Percentiles rank a stretch among this genome's conserved stretches.
These are phyloP conservation scores for Mesocricetus auratus DNA, from an alignment of 2,113 vertebrate genomes.

Conservation along the genomic window DNA sequence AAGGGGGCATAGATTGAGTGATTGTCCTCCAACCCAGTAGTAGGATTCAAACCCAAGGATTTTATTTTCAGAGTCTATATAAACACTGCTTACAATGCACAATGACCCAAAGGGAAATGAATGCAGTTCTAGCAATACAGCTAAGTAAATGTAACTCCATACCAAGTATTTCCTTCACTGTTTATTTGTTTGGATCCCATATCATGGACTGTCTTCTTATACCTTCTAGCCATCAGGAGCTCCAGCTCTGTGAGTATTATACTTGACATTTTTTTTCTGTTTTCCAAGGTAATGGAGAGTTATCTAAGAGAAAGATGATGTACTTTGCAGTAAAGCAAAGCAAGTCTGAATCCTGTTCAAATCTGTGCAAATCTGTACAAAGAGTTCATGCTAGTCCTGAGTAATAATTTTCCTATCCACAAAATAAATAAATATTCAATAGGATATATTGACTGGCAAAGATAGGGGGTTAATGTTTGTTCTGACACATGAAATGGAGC, in stretches of 20 bases:
- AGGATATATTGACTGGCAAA: background rate
- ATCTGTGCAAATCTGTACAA: background rate
- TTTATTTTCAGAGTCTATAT: background rate
- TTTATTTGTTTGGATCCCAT: background rate
- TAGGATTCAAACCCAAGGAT: background rate
- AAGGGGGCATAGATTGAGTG: background rate
- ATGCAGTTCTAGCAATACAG: background rate
- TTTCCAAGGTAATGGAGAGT: background rate
- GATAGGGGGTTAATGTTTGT: background rate
- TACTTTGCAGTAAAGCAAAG: background rate
- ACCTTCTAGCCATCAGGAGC: rapidly evolving
- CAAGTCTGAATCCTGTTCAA: background rate
- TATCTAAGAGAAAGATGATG: background rate
- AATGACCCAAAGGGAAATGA: background rate
- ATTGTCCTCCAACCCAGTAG: background rate
- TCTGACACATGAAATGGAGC: background rate
- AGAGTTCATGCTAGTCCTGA: background rate
- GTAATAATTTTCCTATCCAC: background rate
- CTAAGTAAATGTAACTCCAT: background rate
- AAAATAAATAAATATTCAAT: background rate
- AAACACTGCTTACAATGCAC: background rate
- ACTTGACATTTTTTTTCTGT: background rate
- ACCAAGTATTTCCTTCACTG: background rate
- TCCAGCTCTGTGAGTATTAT: background rate
- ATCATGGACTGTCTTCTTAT: background rate